Conservation (phyloP, 2,797 vertebrate genomes). For the Mycteria americana region DNA sequence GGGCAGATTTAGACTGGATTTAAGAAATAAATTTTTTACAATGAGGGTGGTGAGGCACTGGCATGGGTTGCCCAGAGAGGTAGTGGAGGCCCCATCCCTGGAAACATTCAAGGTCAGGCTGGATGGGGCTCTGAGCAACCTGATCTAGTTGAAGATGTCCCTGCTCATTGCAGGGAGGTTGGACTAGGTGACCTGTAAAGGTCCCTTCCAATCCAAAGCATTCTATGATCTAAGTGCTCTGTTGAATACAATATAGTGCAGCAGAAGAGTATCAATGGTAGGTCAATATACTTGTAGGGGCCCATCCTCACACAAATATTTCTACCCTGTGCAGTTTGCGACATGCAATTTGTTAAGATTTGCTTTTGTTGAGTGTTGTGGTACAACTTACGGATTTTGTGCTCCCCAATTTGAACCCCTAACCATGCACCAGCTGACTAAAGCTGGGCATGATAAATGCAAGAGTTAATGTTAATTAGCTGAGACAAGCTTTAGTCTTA, state of each 20-base stretch:
- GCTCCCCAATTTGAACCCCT: not conserved
- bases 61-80: too few relatives aligned
- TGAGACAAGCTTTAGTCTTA: not conserved
- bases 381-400: not conserved
- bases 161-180: too few relatives aligned
- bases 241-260: not conserved
- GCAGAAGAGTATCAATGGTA: not conserved
- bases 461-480: not conserved
- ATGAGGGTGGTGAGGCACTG: too few relatives aligned
- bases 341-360: not conserved
- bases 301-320: not conserved
- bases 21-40: too few relatives aligned
- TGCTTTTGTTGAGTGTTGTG: not conserved
- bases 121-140: too few relatives aligned
- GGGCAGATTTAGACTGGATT: too few relatives aligned
- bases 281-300: not conserved
- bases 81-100: too few relatives aligned
- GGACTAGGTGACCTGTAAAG: too few relatives aligned
- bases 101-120: too few relatives aligned
- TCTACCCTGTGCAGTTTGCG: not conserved
- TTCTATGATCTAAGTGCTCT: not conserved
- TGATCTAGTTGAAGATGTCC: too few relatives aligned
- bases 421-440: not conserved
- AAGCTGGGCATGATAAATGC: not conserved
- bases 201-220: too few relatives aligned